Evolutionary conservation across 2,888 invertebrate species (phyloP).

Genomic region (Epinotia bilunana): DNA sequence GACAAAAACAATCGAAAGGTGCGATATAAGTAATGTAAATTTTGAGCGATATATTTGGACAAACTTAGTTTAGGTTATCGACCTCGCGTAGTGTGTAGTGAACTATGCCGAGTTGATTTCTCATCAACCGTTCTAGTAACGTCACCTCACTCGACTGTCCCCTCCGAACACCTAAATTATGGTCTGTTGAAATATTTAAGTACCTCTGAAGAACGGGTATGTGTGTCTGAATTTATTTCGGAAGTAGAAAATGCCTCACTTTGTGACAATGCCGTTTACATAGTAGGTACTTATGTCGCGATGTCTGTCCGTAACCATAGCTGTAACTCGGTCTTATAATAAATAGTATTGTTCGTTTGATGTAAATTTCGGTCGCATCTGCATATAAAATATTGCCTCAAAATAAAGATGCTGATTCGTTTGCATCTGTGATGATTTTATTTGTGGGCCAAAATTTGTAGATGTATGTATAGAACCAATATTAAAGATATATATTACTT

Average conservation of each 20-base stretch:
- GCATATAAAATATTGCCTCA: constrained; percentile 32
- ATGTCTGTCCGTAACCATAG: constrained; percentile 40
- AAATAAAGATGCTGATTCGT: constrained; percentile 27
- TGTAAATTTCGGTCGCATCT: constrained; percentile 30
- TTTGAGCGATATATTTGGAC: constrained; percentile 61
- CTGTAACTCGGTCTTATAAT: constrained; percentile 21
- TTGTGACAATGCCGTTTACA: constrained; percentile 27
- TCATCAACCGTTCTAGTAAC: constrained; percentile 14
- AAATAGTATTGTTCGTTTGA: constrained; percentile 22
- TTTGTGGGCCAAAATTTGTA: constrained; percentile 43
- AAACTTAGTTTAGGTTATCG: constrained; percentile 50
- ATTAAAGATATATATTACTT: constrained; percentile 34
- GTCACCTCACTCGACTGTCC: constrained; percentile 24
- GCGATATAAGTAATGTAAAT: constrained; percentile 47
- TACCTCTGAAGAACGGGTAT: constrained; percentile 42
- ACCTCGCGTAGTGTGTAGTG: constrained; percentile 55
- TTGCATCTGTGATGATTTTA: constrained; percentile 43
- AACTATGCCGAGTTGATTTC: constrained; percentile 25
- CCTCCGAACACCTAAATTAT: constrained; percentile 34
- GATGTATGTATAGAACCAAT: constrained; percentile 43
- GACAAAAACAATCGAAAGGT: constrained; percentile 58
- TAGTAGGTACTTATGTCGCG: constrained; percentile 42
- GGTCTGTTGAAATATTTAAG: constrained; percentile 37
- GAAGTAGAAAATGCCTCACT: constrained; percentile 23
- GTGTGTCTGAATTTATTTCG: constrained; percentile 27